Conservation (phyloP, 92 coral and sea anemone genomes). For the Phymanthus crucifer region DNA sequence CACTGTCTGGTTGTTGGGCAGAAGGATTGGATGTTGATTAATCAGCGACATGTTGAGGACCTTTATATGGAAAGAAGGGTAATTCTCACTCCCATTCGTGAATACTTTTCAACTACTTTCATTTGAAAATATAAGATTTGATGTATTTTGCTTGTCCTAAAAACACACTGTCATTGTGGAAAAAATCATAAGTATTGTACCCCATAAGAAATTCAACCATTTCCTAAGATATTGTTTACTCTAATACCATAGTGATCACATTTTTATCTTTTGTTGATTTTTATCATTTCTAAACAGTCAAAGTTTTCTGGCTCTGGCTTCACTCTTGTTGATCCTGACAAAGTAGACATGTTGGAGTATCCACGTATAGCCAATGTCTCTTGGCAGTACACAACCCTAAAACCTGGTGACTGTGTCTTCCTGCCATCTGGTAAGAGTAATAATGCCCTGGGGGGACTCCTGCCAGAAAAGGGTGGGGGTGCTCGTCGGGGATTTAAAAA, state of each 20-base stretch:
- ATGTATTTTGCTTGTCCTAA: not conserved
- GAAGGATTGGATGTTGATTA: slow-evolving; percentile 91
- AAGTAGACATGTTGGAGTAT: slow-evolving; percentile 63
- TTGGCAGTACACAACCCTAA: slow-evolving; percentile 86
- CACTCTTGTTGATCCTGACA: slow-evolving; percentile 77
- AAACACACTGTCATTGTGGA: too few species aligned
- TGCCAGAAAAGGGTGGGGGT: too few species aligned
- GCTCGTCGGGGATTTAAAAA: too few species aligned
- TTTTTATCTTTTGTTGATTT: not conserved
- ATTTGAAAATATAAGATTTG: too few species aligned
- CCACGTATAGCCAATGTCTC: slow-evolving; percentile 83
- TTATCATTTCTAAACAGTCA: slow-evolving; percentile 40
- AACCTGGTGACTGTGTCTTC: slow-evolving; percentile 93
- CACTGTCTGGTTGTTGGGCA: slow-evolving; percentile 91
- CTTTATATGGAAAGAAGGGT: slow-evolving; percentile 85
- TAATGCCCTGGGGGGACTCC: too few species aligned
- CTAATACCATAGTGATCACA: too few species aligned
- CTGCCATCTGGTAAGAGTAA: slow-evolving; percentile 81
- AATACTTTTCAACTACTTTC: too few species aligned
- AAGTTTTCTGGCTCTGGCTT: slow-evolving; percentile 77
- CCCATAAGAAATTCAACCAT: too few species aligned
- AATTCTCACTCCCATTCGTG: not conserved
- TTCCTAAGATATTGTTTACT: too few species aligned
- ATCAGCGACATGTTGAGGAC: slow-evolving; percentile 55
- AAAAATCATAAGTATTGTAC: too few species aligned